Evolutionary conservation across 1,140 invertebrate species (phyloP).

Genomic region (Polypedilum pembai): DNA sequence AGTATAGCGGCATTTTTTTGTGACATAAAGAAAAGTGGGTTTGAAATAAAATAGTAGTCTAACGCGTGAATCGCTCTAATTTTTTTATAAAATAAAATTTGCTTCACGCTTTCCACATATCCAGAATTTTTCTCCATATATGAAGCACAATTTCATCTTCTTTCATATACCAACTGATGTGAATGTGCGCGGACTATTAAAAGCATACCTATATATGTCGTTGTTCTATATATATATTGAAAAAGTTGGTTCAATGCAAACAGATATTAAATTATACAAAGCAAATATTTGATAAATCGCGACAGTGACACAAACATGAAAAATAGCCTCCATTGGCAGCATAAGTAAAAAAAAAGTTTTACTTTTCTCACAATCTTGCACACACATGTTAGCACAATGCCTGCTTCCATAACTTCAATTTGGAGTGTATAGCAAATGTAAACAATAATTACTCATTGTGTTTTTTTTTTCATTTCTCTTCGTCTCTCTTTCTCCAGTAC

Average conservation of each 20-base stretch:
- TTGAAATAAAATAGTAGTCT: background rate
- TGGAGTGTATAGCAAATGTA: constrained; percentile 2
- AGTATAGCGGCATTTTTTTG: background rate
- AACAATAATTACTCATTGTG: constrained; percentile 28
- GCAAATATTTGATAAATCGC: constrained; percentile 18
- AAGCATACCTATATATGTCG: too few relatives aligned
- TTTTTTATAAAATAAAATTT: background rate
- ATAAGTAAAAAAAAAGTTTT: background rate
- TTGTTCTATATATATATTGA: too few relatives aligned
- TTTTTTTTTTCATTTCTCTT: constrained; percentile 1
- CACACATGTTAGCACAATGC: constrained; percentile 9
- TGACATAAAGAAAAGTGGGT: constrained; percentile 11
- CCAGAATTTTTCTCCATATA: background rate
- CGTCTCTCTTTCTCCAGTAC: background rate
- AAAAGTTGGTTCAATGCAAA: too few relatives aligned
- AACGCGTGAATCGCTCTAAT: background rate
- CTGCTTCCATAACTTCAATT: background rate
- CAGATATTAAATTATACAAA: background rate
- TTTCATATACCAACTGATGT: too few relatives aligned
- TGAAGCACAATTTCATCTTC: background rate
- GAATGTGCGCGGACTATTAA: too few relatives aligned
- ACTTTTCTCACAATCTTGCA: background rate
- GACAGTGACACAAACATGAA: constrained; percentile 7
- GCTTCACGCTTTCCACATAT: constrained; percentile 2
- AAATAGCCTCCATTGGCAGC: background rate